Evolutionary conservation across 2,113 vertebrate species (phyloP).

Genomic region (Ranitomeya imitator): DNA sequence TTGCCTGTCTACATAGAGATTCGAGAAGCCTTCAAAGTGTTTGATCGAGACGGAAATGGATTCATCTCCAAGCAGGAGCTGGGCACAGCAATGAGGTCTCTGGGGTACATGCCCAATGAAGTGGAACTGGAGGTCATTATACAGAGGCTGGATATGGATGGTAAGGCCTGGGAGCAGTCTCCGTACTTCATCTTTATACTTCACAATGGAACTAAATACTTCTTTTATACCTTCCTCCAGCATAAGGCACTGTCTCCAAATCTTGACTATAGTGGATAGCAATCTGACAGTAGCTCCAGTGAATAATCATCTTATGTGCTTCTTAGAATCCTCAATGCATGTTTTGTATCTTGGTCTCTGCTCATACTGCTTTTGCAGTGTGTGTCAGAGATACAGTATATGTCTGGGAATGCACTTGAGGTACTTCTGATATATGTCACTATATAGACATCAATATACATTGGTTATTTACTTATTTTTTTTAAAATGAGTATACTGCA

Average conservation of each 20-base stretch:
- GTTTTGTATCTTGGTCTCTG: neutral
- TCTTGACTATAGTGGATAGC: neutral
- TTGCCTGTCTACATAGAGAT: slow-evolving; percentile 76
- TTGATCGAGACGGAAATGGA: slow-evolving; percentile 92
- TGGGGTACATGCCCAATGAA: slow-evolving; percentile 97
- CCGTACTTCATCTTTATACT: slow-evolving; percentile 1
- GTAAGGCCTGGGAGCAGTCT: slow-evolving; percentile 69
- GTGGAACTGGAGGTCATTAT: slow-evolving; percentile 96
- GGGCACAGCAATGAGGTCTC: slow-evolving; percentile 91
- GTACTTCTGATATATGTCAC: neutral
- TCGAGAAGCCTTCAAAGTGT: slow-evolving; percentile 93
- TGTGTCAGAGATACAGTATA: neutral
- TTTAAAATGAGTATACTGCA: too few species aligned
- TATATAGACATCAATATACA: too few species aligned
- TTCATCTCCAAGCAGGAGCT: slow-evolving; percentile 98
- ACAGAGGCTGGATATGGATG: slow-evolving; percentile 94
- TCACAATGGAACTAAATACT: neutral
- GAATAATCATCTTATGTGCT: neutral
- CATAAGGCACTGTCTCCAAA: neutral
- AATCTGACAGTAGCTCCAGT: neutral
- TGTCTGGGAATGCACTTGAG: too few species aligned
- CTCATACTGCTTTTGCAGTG: neutral
- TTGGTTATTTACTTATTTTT: too few species aligned
- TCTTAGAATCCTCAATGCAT: neutral
- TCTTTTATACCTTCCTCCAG: neutral